Evolutionary conservation across 1,140 invertebrate genomes (phyloP).

Genomic region (Micrasema longulum): DNA sequence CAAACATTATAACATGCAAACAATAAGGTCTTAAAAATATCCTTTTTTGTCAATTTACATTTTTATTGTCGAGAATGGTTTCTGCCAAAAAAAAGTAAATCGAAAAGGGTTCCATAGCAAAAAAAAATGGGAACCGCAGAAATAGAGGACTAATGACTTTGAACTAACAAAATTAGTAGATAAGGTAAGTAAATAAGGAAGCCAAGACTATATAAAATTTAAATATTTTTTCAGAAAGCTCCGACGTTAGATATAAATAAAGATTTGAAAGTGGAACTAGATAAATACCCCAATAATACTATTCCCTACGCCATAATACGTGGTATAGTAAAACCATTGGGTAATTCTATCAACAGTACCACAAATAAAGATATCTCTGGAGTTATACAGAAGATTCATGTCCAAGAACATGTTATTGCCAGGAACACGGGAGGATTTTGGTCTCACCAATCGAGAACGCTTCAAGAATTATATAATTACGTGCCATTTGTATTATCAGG

Average conservation of each 20-base stretch:
- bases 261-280: constrained; percentile 70
- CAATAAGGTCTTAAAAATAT: too few species aligned
- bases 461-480: constrained; percentile 79
- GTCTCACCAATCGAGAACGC: constrained; percentile 79
- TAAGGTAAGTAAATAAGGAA: too few species aligned
- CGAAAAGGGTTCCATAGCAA: too few species aligned
- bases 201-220: too few species aligned
- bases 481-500: constrained; percentile 80
- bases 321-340: constrained; percentile 78
- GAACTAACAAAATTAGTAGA: too few species aligned
- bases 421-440: constrained; percentile 82
- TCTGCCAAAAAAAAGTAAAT: too few species aligned
- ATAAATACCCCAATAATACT: constrained; percentile 71
- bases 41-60: too few species aligned
- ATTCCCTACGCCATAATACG: constrained; percentile 78
- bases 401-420: constrained; percentile 82
- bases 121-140: too few species aligned
- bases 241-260: constrained; percentile 75
- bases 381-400: constrained; percentile 76
- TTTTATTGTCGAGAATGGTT: too few species aligned
- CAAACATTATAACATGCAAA: too few species aligned
- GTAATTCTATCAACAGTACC: constrained; percentile 77
- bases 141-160: too few species aligned
- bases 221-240: constrained; percentile 68
- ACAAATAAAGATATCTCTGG: constrained; percentile 77